Base-by-base conservation (phyloP, 2,888 invertebrate genomes). In the Agriopis aurantiaria region DNA sequence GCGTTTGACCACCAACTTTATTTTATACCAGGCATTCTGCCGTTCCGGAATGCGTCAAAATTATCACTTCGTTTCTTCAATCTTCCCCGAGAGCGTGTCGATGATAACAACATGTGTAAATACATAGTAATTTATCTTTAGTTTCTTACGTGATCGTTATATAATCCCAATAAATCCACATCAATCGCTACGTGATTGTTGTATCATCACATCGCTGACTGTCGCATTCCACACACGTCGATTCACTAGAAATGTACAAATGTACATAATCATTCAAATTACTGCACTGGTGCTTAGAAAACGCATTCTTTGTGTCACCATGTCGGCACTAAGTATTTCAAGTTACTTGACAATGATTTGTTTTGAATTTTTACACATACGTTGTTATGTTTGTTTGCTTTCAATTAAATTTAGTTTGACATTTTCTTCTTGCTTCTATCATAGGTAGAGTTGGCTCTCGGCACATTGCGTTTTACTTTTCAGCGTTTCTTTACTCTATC, bases 251-350 rank as follows among this genome's bases (percentile, higher is more conserved):
- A 62, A 45, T 53, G 51, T 51, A 23, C 17, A 23, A 63, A 69
- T 62, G 60, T 59, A 49, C 59, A 59, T 58, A 59, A 45, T 49
- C 60, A 65, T 69, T 64, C 48, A 55, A 48, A 69, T 65, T 14
- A 51, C 40, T 46, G 4, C 33, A 6, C 55, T 55, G 23, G 33
- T 68, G 63, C 70, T 65, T 71, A 65, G 68, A 71, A 69, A 49
- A 69, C 52, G 49, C 68, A 71, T 76, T 74, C 69, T 64, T 69
- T 60, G 49, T 57, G 64, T 71, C 67, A 67, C 60, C 66, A 66
- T 53, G 51, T 66, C 51, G 17, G 53, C 43, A 14, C 12, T 56
- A 53, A 46, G 40, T 48, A 55, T 60, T 46, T 53, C 10, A 48
- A 48, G 45, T 46, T 10, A 41, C 51, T 59, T 55, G 46, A 43